Percentiles rank a stretch among this genome's conserved stretches.
phyloP scores from a whole-genome alignment of 2,888 invertebrate species.

The Tetropium fuscum region DNA sequence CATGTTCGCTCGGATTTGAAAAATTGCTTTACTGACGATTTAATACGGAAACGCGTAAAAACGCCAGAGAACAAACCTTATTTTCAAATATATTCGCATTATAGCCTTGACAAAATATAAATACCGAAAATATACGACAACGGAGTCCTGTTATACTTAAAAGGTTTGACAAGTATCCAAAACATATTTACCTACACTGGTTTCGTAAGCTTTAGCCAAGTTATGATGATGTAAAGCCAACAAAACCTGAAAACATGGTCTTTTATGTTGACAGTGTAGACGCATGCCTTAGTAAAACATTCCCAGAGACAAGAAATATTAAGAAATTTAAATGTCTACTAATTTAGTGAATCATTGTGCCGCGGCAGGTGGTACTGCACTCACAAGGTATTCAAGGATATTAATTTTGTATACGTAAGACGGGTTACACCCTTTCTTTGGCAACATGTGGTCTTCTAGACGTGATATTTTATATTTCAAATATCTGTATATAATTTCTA shows the following conservation, averaged over 20 bases:
- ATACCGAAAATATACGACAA: constrained; percentile 44
- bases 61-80: constrained; percentile 7
- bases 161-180: constrained; percentile 50
- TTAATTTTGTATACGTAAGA: constrained; percentile 49
- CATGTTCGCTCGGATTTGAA: constrained; percentile 13
- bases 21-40: constrained; percentile 19
- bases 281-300: constrained; percentile 54
- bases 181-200: constrained; percentile 50
- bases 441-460: constrained; percentile 35
- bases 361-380: constrained; percentile 58
- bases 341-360: constrained; percentile 61
- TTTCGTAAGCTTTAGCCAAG: constrained; percentile 27
- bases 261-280: constrained; percentile 54
- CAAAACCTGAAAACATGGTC: constrained; percentile 33
- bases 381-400: constrained; percentile 51
- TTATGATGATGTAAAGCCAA: constrained; percentile 35
- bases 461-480: constrained; percentile 19
- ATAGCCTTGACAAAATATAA: constrained; percentile 50
- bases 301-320: constrained; percentile 59
- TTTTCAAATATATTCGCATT: constrained; percentile 37
- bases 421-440: constrained; percentile 33
- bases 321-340: constrained; percentile 60
- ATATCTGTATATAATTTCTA: constrained; percentile 1
- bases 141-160: constrained; percentile 42
- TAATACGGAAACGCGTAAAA: constrained; percentile 15